Conservation (phyloP, 2,888 invertebrate genomes). For the Hipparchia sbordonii region DNA sequence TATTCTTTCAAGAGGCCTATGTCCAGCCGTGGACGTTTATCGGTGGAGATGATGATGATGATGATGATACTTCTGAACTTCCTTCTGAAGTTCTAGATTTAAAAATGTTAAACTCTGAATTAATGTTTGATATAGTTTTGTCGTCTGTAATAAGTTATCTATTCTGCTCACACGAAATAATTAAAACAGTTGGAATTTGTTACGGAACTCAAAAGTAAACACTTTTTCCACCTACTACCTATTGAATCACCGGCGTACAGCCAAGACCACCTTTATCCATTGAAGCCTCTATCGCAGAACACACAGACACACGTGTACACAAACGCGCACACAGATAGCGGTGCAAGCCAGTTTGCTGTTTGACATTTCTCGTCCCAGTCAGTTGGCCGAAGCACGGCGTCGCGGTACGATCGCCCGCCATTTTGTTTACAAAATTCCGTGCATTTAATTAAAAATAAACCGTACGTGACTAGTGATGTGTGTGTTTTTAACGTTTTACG, state of each 20-base stretch:
- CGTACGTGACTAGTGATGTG: slow-evolving; percentile 71
- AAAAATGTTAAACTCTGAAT: no score
- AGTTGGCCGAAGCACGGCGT: slow-evolving; percentile 79
- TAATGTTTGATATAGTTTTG: no score
- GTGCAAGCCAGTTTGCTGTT: slow-evolving; percentile 76
- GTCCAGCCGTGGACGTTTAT: no score
- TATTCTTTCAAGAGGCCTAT: no score
- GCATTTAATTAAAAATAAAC: slow-evolving; percentile 67
- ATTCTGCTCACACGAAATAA: neutral
- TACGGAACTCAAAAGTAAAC: slow-evolving; percentile 29
- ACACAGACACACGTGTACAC: slow-evolving; percentile 48
- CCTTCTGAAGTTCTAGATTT: no score
- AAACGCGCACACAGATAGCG: slow-evolving; percentile 47
- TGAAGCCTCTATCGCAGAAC: slow-evolving; percentile 60
- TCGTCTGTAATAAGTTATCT: neutral
- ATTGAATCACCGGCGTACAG: slow-evolving; percentile 55
- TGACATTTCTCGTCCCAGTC: slow-evolving; percentile 73
- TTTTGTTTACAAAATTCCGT: slow-evolving; percentile 64
- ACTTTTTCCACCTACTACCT: slow-evolving; percentile 58
- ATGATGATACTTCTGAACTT: no score
- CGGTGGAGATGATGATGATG: no score
- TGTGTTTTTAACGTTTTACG: slow-evolving; percentile 52
- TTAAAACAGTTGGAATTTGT: slow-evolving; percentile 9
- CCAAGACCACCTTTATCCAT: slow-evolving; percentile 54
- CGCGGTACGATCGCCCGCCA: slow-evolving; percentile 72